Base-by-base conservation (phyloP, 2,888 invertebrate species). In the Chloroclysta siterata region DNA sequence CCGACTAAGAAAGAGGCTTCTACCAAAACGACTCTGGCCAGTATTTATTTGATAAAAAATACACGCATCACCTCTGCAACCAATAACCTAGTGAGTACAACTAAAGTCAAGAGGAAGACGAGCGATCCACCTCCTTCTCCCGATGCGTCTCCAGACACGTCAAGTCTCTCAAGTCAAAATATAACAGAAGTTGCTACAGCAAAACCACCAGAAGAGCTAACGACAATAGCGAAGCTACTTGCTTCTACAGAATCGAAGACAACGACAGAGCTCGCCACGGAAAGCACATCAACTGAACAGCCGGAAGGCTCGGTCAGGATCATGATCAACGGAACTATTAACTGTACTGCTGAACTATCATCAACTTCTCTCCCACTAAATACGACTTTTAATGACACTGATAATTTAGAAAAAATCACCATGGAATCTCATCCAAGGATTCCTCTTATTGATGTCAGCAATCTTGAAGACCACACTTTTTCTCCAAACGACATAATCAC, bases 261-360 rank as follows among this genome's bases (percentile, higher is more conserved):
- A 6, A 62, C 70, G 2, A 68, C 73, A 36, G 74, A 74, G 33
- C 63, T 69, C 14, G 72, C 76, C 42, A 53, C 68, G n/a, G 76
- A 79, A 41, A 71, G 66, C 3, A 68, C 72, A 5, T 66, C 80
- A 1, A 88, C 87, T 11, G 87, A 88, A 60, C 86, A 87, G 66
- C 88, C 88, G 0, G 89, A 89, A 57, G 83, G 79, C 6, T 81
- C 87, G 0, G 81, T 91, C 0, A 88, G 83, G 71, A 86, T 92
- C 22, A 80, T 88, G 57, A 83, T 93, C 2, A 93, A 93, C 52
- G 92, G 92, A 28, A 92, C 92, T 14, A 89, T 92, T 5, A 92
- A 93, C 65, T 93, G 92, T 55, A 92, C 92, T 7, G 81, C 92
- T 5, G 92, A 91, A 69, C 63, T 91, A n/a, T 89, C 92, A 1